Evolutionary conservation across 2,888 invertebrate species (phyloP), one percentile per base, ranked within the genome.

Genomic region (Spodoptera exigua): DNA sequence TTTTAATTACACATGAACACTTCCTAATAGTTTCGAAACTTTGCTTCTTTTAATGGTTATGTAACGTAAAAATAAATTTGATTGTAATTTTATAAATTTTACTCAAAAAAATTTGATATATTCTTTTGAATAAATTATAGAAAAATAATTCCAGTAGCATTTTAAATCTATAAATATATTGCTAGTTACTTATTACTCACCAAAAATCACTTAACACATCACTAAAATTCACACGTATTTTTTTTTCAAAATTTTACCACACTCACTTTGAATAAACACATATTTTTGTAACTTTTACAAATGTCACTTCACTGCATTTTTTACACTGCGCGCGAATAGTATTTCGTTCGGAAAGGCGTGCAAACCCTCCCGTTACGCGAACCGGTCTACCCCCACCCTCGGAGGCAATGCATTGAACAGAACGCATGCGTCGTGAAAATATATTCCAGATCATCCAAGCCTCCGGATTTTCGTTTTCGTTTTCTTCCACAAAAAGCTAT

Each of bases 241-340:
- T 44, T 58, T 48, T 57, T 27, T 44, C 11, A 48, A 64, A 49
- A 62, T 41, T 62, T 37, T 49, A 48, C 68, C 57, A 58, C 52
- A 67, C 73, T 61, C 79, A 66, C 61, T 61, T 21, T 49, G 32
- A 40, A 17, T 13, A 34, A 48, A 58, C 78, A 67, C 70, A 63
- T 75, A 54, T 48, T 71, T 64, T 63, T 57, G 54, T 54, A 35
- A 36, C 51, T 65, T 68, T 59, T 60, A 46, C 37, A 39, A 76
- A 41, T 67, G 74, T 65, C 79, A 78, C 76, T 70, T 75, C 82
- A 82, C 80, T 70, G 69, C 76, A 78, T 78, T 69, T 67, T 67
- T 62, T 64, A 18, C 64, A 70, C 64, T 63, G 48, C 80, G 78
- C 75, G 70, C 73, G 70, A 60, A 54, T 64, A 36, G 21, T 36